Percentiles rank a stretch among this genome's conserved stretches.
These are phyloP conservation scores for Brachycybe producta DNA, from an alignment of 2,888 invertebrate genomes.

Conservation along the genomic window DNA sequence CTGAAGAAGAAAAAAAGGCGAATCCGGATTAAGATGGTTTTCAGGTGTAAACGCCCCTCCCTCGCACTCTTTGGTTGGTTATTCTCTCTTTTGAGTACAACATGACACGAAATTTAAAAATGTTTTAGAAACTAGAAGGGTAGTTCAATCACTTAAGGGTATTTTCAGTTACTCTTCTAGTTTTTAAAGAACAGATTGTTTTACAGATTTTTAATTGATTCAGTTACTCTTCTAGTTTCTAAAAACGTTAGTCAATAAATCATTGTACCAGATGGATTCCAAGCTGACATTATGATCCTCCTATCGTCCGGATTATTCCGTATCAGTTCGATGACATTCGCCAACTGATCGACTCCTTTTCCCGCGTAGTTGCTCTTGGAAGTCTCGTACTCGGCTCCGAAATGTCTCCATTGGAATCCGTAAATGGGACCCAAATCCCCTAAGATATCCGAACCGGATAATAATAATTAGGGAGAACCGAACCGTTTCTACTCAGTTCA, in stretches of 20 bases:
- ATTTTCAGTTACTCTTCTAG: too few relatives aligned
- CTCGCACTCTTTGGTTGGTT: too few relatives aligned
- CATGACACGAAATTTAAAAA: too few relatives aligned
- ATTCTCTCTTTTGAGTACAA: too few relatives aligned
- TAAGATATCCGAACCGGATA: slow-evolving; percentile 31
- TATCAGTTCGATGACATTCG: slow-evolving; percentile 60
- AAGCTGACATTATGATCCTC: slow-evolving; percentile 82
- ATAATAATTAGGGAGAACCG: background rate
- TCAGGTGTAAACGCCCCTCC: too few relatives aligned
- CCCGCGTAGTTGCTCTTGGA: slow-evolving; percentile 69
- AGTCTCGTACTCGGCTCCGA: slow-evolving; percentile 75
- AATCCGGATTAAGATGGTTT: too few relatives aligned
- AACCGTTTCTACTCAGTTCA: background rate
- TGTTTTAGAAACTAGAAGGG: too few relatives aligned
- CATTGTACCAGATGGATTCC: slow-evolving; percentile 79
- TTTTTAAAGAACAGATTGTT: too few relatives aligned
- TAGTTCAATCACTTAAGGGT: too few relatives aligned
- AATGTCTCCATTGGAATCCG: slow-evolving; percentile 98
- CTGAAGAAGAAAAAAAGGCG: slow-evolving; percentile 32
- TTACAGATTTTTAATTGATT: too few relatives aligned
- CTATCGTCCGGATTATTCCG: slow-evolving; percentile 66
- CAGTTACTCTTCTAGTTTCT: too few relatives aligned
- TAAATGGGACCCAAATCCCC: slow-evolving; percentile 93
- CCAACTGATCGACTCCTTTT: slow-evolving; percentile 79
- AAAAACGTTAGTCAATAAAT: too few relatives aligned